These are phyloP conservation scores for Bhutanitis thaidina DNA, from an alignment of 2,888 invertebrate species.

Conservation along the genomic window DNA sequence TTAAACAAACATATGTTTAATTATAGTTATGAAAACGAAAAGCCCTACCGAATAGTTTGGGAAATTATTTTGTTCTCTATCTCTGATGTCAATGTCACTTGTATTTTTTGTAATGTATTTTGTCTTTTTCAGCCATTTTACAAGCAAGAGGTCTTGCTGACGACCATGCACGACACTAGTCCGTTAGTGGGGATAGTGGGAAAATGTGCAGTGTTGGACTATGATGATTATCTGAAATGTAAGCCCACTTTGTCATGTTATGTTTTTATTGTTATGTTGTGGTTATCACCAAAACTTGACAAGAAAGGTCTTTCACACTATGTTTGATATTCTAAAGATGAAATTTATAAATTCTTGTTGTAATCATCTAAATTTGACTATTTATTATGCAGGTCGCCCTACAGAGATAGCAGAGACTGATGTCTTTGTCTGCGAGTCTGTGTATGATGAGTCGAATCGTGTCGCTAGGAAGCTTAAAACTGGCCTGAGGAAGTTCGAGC, in stretches of 20 bases:
- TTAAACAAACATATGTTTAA: too few species aligned
- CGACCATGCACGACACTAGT: conserved; percentile 94
- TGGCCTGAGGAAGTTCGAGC: conserved; percentile 89
- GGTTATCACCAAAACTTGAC: too few species aligned
- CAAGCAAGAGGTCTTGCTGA: conserved; percentile 95
- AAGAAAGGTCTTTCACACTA: too few species aligned
- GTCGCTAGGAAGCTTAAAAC: conserved; percentile 85
- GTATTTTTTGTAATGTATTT: conserved; percentile 24
- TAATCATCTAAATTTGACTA: too few species aligned
- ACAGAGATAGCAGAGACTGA: conserved; percentile 96
- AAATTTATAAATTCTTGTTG: too few species aligned
- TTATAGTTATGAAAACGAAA: too few species aligned
- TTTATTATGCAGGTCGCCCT: conserved; percentile 88
- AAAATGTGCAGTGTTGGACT: conserved; percentile 93
- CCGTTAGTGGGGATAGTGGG: conserved; percentile 95
- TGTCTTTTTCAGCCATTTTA: conserved; percentile 85
- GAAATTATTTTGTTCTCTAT: too few species aligned
- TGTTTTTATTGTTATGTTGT: background rate
- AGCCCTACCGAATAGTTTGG: too few species aligned
- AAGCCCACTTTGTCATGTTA: conserved; percentile 57
- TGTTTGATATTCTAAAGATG: too few species aligned
- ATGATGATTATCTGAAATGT: conserved; percentile 93
- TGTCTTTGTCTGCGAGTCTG: conserved; percentile 94
- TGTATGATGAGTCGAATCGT: conserved; percentile 93
- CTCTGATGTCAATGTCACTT: background rate